Evolutionary conservation across 1,140 invertebrate species (phyloP).

Genomic region (Stegodyphus dumicola): DNA sequence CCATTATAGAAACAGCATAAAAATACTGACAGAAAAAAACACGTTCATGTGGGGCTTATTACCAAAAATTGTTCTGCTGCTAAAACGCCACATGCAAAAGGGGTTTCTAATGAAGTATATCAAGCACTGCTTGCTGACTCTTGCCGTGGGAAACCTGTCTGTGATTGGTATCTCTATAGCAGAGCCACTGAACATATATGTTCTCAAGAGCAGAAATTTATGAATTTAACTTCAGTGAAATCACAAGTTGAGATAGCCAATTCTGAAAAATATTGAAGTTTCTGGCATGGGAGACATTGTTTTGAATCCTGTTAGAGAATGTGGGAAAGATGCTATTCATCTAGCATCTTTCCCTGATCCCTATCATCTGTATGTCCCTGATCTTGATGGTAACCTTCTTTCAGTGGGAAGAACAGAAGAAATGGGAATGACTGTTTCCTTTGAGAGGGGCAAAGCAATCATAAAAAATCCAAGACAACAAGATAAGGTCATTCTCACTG

Average conservation of each 20-base stretch:
- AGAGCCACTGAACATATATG: too few species aligned
- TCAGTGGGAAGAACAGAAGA: constrained; percentile 28
- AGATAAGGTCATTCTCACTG: neutral
- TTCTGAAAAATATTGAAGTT: too few species aligned
- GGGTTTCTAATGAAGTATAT: neutral
- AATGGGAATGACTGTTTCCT: neutral
- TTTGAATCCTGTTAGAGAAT: neutral
- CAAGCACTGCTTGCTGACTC: constrained; percentile 7
- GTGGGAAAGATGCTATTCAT: neutral
- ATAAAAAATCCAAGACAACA: neutral
- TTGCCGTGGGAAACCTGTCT: neutral
- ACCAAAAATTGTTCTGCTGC: constrained; percentile 12
- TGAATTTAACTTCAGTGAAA: too few species aligned
- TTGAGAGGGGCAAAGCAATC: constrained; percentile 5
- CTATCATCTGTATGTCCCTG: constrained; percentile 17
- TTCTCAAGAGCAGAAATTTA: too few species aligned
- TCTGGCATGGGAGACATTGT: too few species aligned
- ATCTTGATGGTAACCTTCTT: constrained; percentile 15
- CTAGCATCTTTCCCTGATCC: too few species aligned
- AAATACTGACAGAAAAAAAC: neutral
- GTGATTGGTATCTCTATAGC: neutral
- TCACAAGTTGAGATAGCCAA: too few species aligned
- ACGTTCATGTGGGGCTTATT: constrained; percentile 8
- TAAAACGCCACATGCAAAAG: constrained; percentile 7
- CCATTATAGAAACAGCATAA: neutral